These are phyloP conservation scores for Anadara kagoshimensis DNA, from an alignment of 1,140 invertebrate genomes.

Conservation along the genomic window DNA sequence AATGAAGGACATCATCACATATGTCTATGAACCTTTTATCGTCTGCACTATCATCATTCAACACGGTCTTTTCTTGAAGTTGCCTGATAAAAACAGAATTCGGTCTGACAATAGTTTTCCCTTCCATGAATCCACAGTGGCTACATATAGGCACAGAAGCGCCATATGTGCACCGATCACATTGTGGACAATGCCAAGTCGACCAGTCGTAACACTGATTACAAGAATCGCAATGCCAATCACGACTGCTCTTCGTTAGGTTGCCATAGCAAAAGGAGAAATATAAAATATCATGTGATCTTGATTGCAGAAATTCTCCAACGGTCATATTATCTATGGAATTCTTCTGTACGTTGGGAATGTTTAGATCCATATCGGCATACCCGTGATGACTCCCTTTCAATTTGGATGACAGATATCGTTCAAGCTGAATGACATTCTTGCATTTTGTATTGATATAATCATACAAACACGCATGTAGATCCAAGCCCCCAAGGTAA, in stretches of 20 bases:
- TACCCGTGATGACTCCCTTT: background rate
- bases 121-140: background rate
- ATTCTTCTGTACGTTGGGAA: background rate
- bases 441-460: constrained; percentile 2
- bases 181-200: constrained; percentile 9
- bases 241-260: background rate
- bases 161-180: constrained; percentile 7
- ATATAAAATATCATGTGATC: background rate
- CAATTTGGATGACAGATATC: background rate
- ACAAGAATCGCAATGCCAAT: constrained; percentile 11
- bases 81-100: background rate
- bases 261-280: constrained; percentile 5
- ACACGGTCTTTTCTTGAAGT: background rate
- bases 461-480: constrained; percentile 2
- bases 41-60: no score
- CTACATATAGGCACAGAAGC: background rate
- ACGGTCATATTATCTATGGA: background rate
- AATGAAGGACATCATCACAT: background rate
- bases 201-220: background rate
- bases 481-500: background rate
- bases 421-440: constrained; percentile 8
- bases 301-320: background rate
- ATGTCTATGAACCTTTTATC: no score
- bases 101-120: background rate
- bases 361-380: background rate